Percentiles rank a stretch among this genome's conserved stretches.
These are phyloP conservation scores for Phyllotis vaccarum DNA, from an alignment of 2,797 vertebrate genomes.

Conservation along the genomic window DNA sequence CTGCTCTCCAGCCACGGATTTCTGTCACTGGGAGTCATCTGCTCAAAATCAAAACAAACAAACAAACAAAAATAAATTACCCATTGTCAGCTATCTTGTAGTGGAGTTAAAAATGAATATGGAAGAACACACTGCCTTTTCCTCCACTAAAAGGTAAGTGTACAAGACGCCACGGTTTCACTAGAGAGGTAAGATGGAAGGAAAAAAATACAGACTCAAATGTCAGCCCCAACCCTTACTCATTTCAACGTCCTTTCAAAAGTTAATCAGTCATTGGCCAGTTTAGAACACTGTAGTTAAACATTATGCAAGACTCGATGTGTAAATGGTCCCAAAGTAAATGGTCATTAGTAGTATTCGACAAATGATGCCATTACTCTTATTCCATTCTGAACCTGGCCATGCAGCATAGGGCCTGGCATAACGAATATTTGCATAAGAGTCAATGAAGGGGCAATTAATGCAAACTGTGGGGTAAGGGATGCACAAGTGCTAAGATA, in stretches of 20 bases:
- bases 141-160: background rate
- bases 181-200: background rate
- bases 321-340: background rate
- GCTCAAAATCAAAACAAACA: no score
- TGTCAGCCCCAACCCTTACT: background rate
- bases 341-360: background rate
- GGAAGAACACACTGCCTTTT: background rate
- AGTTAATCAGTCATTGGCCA: background rate
- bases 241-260: background rate
- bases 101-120: background rate
- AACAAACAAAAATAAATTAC: background rate
- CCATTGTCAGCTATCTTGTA: background rate
- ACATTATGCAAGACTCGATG: background rate
- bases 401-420: background rate
- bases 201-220: slow-evolving; percentile 4
- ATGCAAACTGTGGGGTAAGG: background rate
- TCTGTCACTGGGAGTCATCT: background rate
- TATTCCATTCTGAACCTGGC: background rate
- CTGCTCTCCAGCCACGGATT: background rate
- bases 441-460: background rate
- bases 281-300: background rate
- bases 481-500: background rate
- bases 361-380: background rate
- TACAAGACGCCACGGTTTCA: background rate
- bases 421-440: background rate